Base-by-base conservation (phyloP, 2,113 vertebrate species). In the Apteryx mantelli region DNA sequence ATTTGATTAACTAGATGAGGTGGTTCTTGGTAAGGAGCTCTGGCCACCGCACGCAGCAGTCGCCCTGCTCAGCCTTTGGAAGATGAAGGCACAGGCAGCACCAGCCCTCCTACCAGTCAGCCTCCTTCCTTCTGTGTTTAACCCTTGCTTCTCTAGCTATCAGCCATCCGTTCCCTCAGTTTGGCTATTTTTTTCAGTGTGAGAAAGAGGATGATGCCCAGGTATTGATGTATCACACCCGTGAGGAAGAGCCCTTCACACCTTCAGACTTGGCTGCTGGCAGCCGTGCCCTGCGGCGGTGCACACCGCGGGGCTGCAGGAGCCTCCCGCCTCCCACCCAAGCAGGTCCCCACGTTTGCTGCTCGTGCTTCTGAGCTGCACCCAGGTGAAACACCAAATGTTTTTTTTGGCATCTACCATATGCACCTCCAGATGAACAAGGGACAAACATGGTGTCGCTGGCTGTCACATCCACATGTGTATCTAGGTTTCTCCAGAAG, bases 361-460 rank as follows among this genome's bases (percentile, higher is more conserved):
- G 24, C 66, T 60, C 56, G 40, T 8, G 38, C 16, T 30, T 46
- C 58, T 34, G 68, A 17, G 46, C 73, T n/a, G 20, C 11, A 24
- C 5, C 68, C 85, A 18, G 52, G 52, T 68, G 18, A 52, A 77
- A 24, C 60, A 36, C 16, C 3, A 5, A 30, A 30, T 2, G 34
- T 24, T 7, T 3, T 5, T 4, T 56, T 74, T 48, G 66, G 19
- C 25, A n/a, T 5, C 20, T 50, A 6, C 20, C 28, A 0, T 0
- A 4, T 16, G 30, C 8, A 4, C 16, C 69, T 83, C 1, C 2
- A 20, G 76, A 12, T 6, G 30, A 80, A 42, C 42, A 42, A 30
- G 42, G 48, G 28, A 20, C 17, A n/a, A 42, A 22, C 15, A 4
- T 0, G 0, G 17, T 21, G 48, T 28, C 22, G 10, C 64, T 48